phyloP scores from a whole-genome alignment of 2,888 invertebrate species.

The Mesoligia furuncula region DNA sequence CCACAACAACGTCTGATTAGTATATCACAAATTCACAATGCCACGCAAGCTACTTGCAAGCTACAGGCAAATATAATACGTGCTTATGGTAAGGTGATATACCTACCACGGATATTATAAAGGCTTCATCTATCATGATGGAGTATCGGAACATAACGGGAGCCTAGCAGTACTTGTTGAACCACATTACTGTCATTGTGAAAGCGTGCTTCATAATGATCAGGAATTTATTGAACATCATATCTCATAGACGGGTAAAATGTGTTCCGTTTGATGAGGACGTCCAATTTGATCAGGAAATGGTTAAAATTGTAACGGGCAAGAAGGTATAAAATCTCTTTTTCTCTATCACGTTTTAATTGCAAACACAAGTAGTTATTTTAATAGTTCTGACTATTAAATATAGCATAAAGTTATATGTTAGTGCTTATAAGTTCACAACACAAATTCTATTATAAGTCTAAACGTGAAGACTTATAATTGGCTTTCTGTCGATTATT shows the following conservation, averaged over 20 bases:
- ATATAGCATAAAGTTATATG: no score
- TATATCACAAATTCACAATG: background rate
- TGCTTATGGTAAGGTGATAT: slow-evolving; percentile 1
- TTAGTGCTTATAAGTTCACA: no score
- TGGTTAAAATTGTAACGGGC: background rate
- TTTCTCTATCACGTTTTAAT: no score
- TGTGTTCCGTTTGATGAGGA: background rate
- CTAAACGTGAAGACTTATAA: no score
- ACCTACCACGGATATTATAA: background rate
- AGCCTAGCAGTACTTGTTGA: slow-evolving; percentile 60
- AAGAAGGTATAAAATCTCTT: no score
- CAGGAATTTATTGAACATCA: slow-evolving; percentile 53
- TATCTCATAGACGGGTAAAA: slow-evolving; percentile 46
- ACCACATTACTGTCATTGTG: slow-evolving; percentile 67
- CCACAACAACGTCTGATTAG: no score
- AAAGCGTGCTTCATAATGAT: slow-evolving; percentile 56
- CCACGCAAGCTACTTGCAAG: background rate
- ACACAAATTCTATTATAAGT: no score
- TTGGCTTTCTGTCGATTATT: no score
- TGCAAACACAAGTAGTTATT: no score
- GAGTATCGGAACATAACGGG: slow-evolving; percentile 65
- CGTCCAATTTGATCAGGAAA: background rate
- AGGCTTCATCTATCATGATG: slow-evolving; percentile 55
- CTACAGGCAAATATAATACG: background rate
- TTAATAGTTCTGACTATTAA: no score